Evolutionary conservation across 1,140 invertebrate species (phyloP).

Genomic region (Marisa cornuarietis): DNA sequence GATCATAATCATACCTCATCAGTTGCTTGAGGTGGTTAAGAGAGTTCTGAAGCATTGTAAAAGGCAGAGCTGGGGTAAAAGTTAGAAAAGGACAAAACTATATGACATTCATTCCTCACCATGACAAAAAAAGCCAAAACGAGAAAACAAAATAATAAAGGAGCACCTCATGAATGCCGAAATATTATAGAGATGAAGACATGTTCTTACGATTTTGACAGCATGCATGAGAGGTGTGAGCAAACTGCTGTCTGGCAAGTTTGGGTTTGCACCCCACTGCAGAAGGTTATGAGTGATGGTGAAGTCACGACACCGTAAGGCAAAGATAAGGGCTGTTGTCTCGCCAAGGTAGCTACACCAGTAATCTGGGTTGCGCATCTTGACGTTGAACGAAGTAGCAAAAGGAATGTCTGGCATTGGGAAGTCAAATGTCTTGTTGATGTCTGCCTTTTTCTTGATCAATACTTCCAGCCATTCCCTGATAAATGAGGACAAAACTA

Average conservation of each 20-base stretch:
- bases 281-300: conserved; percentile 59
- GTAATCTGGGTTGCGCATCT: conserved; percentile 39
- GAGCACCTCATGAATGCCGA: not conserved
- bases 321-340: conserved; percentile 62
- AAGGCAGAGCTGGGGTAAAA: not conserved
- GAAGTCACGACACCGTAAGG: conserved; percentile 55
- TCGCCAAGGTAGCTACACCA: conserved; percentile 37
- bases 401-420: conserved; percentile 45
- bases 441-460: conserved; percentile 37
- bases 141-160: not conserved
- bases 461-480: conserved; percentile 48
- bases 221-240: conserved; percentile 70
- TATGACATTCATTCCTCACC: too few relatives aligned
- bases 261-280: conserved; percentile 62
- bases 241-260: conserved; percentile 64
- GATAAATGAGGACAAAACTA: conserved; percentile 11
- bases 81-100: not conserved
- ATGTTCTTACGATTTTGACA: conserved; percentile 56
- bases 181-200: not conserved
- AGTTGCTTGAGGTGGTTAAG: conserved; percentile 64
- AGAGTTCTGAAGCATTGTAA: conserved; percentile 61
- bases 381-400: conserved; percentile 13
- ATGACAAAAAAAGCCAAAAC: not conserved
- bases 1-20: conserved; percentile 60
- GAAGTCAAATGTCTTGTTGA: conserved; percentile 51